Evolutionary conservation across 2,797 vertebrate genomes (phyloP).

Genomic region (Pseudomugil tenellus): DNA sequence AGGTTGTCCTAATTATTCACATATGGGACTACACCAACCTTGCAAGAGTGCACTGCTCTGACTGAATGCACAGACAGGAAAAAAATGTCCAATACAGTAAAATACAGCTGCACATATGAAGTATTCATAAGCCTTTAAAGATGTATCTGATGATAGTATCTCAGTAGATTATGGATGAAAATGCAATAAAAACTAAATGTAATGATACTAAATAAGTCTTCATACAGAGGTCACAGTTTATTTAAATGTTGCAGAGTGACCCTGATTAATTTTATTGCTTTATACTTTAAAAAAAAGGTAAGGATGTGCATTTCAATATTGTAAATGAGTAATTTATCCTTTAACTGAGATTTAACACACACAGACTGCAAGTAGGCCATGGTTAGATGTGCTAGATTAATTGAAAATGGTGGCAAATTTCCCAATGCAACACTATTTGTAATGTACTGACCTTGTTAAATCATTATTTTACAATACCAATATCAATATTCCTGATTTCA

Average conservation of each 20-base stretch:
- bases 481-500: not conserved
- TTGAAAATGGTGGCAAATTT: not conserved
- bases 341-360: not conserved
- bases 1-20: conserved; percentile 74
- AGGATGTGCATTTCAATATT: not conserved
- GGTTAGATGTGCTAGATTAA: not conserved
- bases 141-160: not conserved
- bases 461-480: not conserved
- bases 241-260: not conserved
- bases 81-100: conserved; percentile 19
- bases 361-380: not conserved
- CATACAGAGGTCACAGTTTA: not conserved
- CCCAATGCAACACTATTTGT: not conserved
- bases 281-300: not conserved
- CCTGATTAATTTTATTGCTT: too few relatives aligned
- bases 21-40: conserved; percentile 57
- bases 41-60: conserved; percentile 25
- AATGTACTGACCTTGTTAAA: not conserved
- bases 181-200: not conserved
- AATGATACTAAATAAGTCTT: not conserved
- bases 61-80: conserved; percentile 24
- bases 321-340: not conserved
- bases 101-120: not conserved
- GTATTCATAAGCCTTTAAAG: not conserved
- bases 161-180: not conserved